Percentiles rank a stretch among this genome's conserved stretches.
Conservation (phyloP, 1,140 invertebrate genomes). For the Drosophila baimaii region DNA sequence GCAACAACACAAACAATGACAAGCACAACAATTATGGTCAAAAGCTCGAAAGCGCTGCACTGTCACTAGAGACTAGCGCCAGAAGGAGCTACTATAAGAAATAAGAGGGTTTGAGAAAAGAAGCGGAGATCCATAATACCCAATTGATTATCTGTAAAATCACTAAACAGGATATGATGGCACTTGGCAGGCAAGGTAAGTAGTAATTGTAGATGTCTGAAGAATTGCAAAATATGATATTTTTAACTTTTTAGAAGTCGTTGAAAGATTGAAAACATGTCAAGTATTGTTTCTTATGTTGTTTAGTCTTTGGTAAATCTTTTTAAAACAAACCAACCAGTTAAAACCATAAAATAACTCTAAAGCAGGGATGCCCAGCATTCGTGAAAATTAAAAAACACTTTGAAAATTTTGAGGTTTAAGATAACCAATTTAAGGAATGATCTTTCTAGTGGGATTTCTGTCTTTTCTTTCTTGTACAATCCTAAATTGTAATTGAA, state of each 20-base stretch:
- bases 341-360: too few species aligned
- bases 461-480: background rate
- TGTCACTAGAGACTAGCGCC: slow-evolving; percentile 59
- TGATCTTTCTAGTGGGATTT: too few species aligned
- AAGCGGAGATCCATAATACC: slow-evolving; percentile 5
- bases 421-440: too few species aligned
- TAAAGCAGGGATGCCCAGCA: background rate
- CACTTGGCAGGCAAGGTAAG: too few species aligned
- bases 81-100: slow-evolving; percentile 7
- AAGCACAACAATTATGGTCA: slow-evolving; percentile 78
- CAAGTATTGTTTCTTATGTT: background rate
- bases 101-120: slow-evolving; percentile 5
- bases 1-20: slow-evolving; percentile 74
- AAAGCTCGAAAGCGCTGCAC: slow-evolving; percentile 55
- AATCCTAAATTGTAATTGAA: background rate
- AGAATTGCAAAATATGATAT: background rate
- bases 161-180: background rate
- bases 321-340: background rate
- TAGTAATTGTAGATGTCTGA: too few species aligned
- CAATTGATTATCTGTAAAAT: slow-evolving; percentile 16
- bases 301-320: background rate
- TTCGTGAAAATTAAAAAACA: background rate
- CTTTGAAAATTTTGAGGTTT: background rate
- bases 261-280: background rate
- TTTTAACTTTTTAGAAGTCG: background rate